phyloP scores from a whole-genome alignment of 2,888 invertebrate species.

The Brachyopa scutellaris region DNA sequence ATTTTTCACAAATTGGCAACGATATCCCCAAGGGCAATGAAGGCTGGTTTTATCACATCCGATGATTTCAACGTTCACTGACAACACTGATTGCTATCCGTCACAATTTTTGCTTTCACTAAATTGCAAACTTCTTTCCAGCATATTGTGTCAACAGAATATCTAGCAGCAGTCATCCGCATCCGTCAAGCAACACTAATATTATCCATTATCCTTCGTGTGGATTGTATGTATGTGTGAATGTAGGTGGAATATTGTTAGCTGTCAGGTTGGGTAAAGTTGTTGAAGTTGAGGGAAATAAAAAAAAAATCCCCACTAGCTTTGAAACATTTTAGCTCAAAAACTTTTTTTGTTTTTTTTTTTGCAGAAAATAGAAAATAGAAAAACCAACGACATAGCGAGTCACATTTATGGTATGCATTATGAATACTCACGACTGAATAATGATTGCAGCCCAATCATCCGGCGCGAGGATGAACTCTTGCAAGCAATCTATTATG shows the following conservation, averaged over 20 bases:
- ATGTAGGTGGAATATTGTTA: slow-evolving; percentile 54
- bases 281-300: slow-evolving; percentile 4
- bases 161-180: slow-evolving; percentile 51
- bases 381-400: slow-evolving; percentile 50
- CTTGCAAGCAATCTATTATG: slow-evolving; percentile 47
- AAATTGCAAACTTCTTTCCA: slow-evolving; percentile 47
- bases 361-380: slow-evolving; percentile 13
- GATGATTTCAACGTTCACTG: slow-evolving; percentile 48
- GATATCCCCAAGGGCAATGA: slow-evolving; percentile 41
- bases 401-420: slow-evolving; percentile 43
- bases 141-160: slow-evolving; percentile 60
- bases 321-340: slow-evolving; percentile 20
- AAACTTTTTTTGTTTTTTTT: slow-evolving; percentile 14
- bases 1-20: slow-evolving; percentile 30
- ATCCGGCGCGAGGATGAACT: slow-evolving; percentile 42
- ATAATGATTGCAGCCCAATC: not conserved
- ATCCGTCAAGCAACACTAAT: slow-evolving; percentile 60
- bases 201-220: slow-evolving; percentile 67
- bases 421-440: slow-evolving; percentile 27
- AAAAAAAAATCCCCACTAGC: slow-evolving; percentile 31
- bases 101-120: slow-evolving; percentile 48
- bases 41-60: slow-evolving; percentile 31
- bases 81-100: slow-evolving; percentile 67
- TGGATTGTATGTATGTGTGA: no score
- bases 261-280: slow-evolving; percentile 48